phyloP scores from a whole-genome alignment of 2,113 vertebrate species.

The Lontra canadensis region DNA sequence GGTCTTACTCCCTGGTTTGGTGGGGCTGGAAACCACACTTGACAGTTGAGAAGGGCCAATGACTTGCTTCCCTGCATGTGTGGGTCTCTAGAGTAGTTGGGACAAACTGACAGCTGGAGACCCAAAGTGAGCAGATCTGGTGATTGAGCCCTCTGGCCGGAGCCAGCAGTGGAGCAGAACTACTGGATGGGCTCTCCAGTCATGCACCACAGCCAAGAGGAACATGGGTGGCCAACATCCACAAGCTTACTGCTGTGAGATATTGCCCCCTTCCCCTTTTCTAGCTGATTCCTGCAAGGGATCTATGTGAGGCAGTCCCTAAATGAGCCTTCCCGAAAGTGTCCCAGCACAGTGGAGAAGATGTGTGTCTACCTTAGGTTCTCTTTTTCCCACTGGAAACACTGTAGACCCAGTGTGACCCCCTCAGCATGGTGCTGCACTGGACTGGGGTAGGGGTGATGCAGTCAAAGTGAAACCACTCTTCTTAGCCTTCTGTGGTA shows the following conservation, averaged over 20 bases:
- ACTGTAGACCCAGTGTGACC: no score
- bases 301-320: background rate
- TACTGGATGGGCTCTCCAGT: background rate
- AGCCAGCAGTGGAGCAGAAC: background rate
- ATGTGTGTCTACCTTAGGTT: background rate
- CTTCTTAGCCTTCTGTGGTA: background rate
- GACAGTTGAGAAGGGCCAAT: background rate
- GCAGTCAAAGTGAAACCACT: background rate
- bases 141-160: background rate
- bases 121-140: background rate
- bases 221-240: background rate
- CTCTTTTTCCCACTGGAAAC: background rate
- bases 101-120: background rate
- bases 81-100: background rate
- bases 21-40: background rate
- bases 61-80: background rate
- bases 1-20: background rate
- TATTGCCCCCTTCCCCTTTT: background rate
- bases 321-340: background rate
- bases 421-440: background rate
- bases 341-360: background rate
- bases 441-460: background rate
- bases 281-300: background rate
- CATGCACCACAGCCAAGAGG: background rate
- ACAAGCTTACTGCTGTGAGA: background rate